These are phyloP conservation scores for Geothlypis trichas DNA, from an alignment of 2,113 vertebrate genomes.

Conservation along the genomic window DNA sequence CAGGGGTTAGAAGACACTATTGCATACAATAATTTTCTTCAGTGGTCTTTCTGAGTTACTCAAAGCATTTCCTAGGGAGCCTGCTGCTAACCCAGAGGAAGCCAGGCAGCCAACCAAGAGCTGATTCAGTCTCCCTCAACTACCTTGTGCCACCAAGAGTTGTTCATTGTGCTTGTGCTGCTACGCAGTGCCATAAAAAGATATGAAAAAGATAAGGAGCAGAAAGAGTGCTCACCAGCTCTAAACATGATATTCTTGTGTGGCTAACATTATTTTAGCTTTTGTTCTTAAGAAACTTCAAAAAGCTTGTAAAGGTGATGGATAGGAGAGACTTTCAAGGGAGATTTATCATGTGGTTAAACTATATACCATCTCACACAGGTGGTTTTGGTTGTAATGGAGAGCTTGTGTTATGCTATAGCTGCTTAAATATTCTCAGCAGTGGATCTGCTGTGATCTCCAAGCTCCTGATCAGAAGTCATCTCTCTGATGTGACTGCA, in stretches of 20 bases:
- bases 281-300: neutral
- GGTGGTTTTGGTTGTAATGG: neutral
- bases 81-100: neutral
- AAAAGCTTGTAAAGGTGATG: neutral
- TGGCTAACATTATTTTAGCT: neutral
- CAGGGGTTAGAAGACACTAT: neutral
- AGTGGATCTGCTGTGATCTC: neutral
- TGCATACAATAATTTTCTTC: neutral
- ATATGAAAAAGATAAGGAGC: neutral
- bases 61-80: constrained; percentile 29
- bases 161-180: neutral
- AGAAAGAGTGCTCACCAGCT: neutral
- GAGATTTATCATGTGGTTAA: neutral
- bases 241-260: neutral
- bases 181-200: neutral
- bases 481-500: neutral
- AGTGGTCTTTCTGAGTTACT: neutral
- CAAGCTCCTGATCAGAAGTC: neutral
- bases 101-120: neutral
- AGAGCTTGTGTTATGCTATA: neutral
- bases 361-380: neutral
- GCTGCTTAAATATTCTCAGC: neutral
- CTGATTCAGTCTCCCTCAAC: neutral
- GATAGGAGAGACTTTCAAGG: neutral
- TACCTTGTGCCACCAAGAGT: neutral